These are phyloP conservation scores for Bagarius yarrelli DNA, from an alignment of 2,113 vertebrate species.

Conservation along the genomic window DNA sequence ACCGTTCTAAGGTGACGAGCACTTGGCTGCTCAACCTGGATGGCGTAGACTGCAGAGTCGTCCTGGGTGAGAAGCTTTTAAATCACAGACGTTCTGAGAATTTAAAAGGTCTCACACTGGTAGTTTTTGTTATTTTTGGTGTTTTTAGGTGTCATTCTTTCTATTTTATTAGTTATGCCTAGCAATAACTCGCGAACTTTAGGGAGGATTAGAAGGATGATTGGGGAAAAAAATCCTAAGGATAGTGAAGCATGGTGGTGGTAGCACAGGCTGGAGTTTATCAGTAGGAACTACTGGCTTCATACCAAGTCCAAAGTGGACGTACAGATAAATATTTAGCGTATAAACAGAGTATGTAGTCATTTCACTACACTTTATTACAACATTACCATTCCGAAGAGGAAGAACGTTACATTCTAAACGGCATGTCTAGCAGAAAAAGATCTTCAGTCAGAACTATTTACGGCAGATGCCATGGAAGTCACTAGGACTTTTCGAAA, in stretches of 20 bases:
- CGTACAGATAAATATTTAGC: background rate
- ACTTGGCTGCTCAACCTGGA: slow-evolving; percentile 91
- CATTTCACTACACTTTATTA: background rate
- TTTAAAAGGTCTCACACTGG: background rate
- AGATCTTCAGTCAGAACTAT: too few species aligned
- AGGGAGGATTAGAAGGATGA: too few species aligned
- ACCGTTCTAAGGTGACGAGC: slow-evolving; percentile 90
- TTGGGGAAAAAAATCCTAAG: background rate
- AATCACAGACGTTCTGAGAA: too few species aligned
- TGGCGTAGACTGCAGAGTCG: slow-evolving; percentile 85
- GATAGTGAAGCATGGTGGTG: slow-evolving; percentile 5
- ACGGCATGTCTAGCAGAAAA: too few species aligned
- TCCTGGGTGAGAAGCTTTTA: slow-evolving; percentile 79
- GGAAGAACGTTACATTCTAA: background rate
- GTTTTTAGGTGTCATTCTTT: background rate
- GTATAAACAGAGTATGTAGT: too few species aligned
- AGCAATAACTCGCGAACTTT: background rate
- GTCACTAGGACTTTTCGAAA: background rate
- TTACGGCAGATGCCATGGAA: background rate
- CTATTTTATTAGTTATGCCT: background rate
- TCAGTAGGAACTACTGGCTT: background rate
- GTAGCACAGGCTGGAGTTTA: background rate
- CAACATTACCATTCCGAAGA: background rate
- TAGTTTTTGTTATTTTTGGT: background rate
- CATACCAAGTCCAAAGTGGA: too few species aligned